Conservation (phyloP, 2,113 vertebrate species). For the Agelaius tricolor region DNA sequence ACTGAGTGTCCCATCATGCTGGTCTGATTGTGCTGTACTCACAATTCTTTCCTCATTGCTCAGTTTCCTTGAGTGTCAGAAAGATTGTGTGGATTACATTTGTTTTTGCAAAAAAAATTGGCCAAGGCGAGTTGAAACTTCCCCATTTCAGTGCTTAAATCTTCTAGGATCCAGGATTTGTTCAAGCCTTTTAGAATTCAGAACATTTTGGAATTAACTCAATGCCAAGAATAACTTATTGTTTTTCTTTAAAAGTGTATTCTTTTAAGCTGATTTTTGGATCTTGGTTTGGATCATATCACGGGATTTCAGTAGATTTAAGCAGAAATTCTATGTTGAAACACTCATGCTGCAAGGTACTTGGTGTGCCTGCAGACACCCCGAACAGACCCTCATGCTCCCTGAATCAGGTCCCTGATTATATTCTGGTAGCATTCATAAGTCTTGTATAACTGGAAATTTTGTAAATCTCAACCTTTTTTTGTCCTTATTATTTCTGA, state of each 20-base stretch:
- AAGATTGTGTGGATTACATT: neutral
- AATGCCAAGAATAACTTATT: neutral
- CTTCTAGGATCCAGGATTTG: neutral
- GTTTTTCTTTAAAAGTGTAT: neutral
- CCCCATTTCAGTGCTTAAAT: neutral
- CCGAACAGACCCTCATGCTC: rapidly evolving
- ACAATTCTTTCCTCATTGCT: neutral
- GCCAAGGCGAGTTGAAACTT: neutral
- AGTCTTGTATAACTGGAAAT: neutral
- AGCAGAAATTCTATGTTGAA: neutral
- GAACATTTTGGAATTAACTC: neutral
- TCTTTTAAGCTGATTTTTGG: neutral
- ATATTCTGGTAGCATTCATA: neutral
- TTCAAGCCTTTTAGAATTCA: neutral
- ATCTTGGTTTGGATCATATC: neutral
- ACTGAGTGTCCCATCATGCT: rapidly evolving
- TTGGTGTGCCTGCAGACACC: neutral
- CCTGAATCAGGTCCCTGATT: neutral
- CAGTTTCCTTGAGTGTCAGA: neutral
- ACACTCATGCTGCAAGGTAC: neutral
- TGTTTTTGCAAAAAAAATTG: neutral
- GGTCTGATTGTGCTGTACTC: rapidly evolving
- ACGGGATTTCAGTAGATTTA: neutral
- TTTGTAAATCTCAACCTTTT: neutral
- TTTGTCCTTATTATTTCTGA: neutral